A percentile compares a stretch with the other conserved stretches of the same genome.
Evolutionary conservation across 2,797 vertebrate genomes (phyloP).

Genomic region (Syndactyla subalaris): DNA sequence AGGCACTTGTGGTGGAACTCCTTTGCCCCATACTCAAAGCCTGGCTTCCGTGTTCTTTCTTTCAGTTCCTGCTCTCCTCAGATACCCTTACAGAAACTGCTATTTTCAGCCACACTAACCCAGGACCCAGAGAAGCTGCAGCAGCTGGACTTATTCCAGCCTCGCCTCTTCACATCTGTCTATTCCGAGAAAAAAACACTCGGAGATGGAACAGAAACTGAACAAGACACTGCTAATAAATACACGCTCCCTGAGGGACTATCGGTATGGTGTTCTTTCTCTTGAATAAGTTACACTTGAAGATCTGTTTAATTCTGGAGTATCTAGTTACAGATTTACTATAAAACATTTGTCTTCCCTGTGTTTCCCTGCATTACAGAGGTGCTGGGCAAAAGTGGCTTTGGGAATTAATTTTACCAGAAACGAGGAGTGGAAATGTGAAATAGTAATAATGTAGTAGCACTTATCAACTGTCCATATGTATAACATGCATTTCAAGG

Average conservation of each 20-base stretch:
- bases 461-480: background rate
- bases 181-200: background rate
- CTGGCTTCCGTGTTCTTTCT: background rate
- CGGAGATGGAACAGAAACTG: background rate
- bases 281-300: background rate
- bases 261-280: conserved; percentile 75
- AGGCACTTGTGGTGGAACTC: background rate
- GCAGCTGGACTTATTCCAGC: conserved; percentile 88
- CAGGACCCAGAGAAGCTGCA: conserved; percentile 95
- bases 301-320: background rate
- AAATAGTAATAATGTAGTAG: background rate
- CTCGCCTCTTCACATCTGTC: conserved; percentile 88
- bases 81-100: conserved; percentile 93
- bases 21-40: background rate
- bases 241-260: conserved; percentile 88
- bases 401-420: background rate
- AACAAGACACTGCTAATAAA: conserved; percentile 26
- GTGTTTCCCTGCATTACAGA: background rate
- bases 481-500: background rate
- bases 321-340: background rate
- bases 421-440: background rate
- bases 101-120: conserved; percentile 95
- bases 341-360: background rate
- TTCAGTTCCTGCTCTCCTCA: conserved; percentile 83
- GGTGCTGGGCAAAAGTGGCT: background rate